These are phyloP conservation scores for Anoplopoma fimbria DNA, from an alignment of 2,113 vertebrate genomes.

Conservation along the genomic window DNA sequence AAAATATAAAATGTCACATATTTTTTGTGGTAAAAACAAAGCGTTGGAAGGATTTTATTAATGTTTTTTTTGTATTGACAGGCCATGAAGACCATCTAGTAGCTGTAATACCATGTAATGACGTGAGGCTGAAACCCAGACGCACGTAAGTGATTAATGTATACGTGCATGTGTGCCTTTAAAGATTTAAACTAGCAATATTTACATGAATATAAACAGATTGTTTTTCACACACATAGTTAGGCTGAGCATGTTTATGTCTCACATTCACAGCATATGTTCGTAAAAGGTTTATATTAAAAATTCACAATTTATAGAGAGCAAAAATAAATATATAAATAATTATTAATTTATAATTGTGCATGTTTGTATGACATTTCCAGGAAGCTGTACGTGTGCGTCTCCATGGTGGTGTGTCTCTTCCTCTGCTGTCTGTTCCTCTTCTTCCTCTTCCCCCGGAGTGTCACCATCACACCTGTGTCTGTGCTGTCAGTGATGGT, in stretches of 20 bases:
- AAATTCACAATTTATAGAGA: too few species aligned
- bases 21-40: not conserved
- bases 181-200: not conserved
- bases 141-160: constrained; percentile 89
- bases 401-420: constrained; percentile 89
- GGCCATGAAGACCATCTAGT: constrained; percentile 94
- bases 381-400: constrained; percentile 93
- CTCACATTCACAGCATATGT: not conserved
- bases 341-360: not conserved
- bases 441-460: constrained; percentile 97
- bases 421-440: constrained; percentile 90
- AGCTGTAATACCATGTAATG: constrained; percentile 96
- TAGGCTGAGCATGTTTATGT: not conserved
- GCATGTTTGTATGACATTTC: not conserved
- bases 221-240: not conserved
- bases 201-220: not conserved
- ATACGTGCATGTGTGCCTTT: not conserved
- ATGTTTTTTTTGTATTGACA: constrained; percentile 57
- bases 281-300: too few species aligned
- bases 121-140: constrained; percentile 93
- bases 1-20: not conserved
- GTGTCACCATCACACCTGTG: constrained; percentile 88
- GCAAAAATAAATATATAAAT: too few species aligned
- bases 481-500: constrained; percentile 91
- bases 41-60: not conserved